Percentiles rank a stretch among this genome's conserved stretches.
Evolutionary conservation across 2,113 vertebrate genomes (phyloP).

Genomic region (Ceyx margarethae): DNA sequence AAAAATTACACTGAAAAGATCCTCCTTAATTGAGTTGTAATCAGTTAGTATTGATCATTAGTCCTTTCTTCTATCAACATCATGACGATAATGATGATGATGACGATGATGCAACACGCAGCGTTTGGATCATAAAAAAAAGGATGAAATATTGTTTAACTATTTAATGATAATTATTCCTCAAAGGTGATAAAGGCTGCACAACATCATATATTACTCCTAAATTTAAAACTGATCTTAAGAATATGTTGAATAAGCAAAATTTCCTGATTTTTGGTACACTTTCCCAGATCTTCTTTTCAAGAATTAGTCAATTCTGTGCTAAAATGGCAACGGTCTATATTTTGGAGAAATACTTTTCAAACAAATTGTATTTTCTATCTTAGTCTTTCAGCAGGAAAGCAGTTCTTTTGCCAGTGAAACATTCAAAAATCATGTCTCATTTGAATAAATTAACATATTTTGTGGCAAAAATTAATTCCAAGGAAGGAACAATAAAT

Average conservation of each 20-base stretch:
- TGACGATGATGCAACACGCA: conserved; percentile 20
- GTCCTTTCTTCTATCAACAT: conserved; percentile 54
- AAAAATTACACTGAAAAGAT: conserved; percentile 15
- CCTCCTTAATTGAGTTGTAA: conserved; percentile 68
- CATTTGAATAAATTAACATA: conserved; percentile 80
- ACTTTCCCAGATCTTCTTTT: background rate
- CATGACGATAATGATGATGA: conserved; percentile 49
- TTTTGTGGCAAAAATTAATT: conserved; percentile 75
- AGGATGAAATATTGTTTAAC: conserved; percentile 34
- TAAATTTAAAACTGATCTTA: background rate
- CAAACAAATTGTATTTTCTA: background rate
- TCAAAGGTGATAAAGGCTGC: background rate
- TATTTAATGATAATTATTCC: conserved; percentile 41
- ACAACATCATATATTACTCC: background rate
- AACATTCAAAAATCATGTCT: conserved; percentile 68
- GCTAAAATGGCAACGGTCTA: background rate
- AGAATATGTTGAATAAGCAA: background rate
- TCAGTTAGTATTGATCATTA: conserved; percentile 71
- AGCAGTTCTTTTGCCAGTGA: conserved; percentile 60
- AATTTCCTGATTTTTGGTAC: background rate
- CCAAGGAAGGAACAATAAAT: conserved; percentile 70
- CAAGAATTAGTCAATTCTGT: background rate
- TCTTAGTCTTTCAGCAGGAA: conserved; percentile 50
- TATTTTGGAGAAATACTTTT: conserved; percentile 2
- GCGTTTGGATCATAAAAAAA: conserved; percentile 40